Base-by-base conservation (phyloP, 2,113 vertebrate species). In the Diphyllodes magnificus region DNA sequence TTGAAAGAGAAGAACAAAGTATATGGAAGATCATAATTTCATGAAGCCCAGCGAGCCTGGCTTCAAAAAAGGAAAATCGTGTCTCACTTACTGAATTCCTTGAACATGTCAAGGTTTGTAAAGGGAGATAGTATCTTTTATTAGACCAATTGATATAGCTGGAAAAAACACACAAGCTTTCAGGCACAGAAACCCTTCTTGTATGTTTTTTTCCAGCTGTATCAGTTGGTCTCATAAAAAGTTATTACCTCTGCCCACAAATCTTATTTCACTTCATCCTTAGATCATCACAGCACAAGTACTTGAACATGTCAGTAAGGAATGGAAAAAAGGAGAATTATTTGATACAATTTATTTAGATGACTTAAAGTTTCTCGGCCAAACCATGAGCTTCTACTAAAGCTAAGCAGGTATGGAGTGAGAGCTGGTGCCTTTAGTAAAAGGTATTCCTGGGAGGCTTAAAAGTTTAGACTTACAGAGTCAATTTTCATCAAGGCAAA, bases 81-180 rank as follows among this genome's bases (percentile, higher is more conserved):
- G 1, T 88, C 92, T 96, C 79, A 70, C 72, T 93, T 73, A 84
- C 3, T 83, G 86, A 94, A 96, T 94, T 88, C 82, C 64, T 95
- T 94, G 51, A 93, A 88, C 90, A 59, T 86, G 90, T 94, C 85
- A 88, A 94, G 82, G 90, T 93, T 93, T 96, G 95, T 88, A 92
- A 94, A 88, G 71, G 59, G 59, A 95, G 95, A 96, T 94, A 92
- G 1, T 77, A 94, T 95, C 93, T 95, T 95, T 92, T 97, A 93
- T 93, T 95, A 94, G 85, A 30, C 63, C 88, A 77, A 63, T 50
- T 83, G 92, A 83, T 96, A 80, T 0, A 54, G 79, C 76, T 95
- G 96, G 95, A 93, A 95, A 95, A 95, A 95, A 59, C 53, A 86
- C 88, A 90, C 63, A 93, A 93, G 54, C 45, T 90, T 93, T 92